Evolutionary conservation across 2,797 vertebrate species (phyloP), one percentile per base, ranked within the genome.

Genomic region (Crenichthys baileyi): DNA sequence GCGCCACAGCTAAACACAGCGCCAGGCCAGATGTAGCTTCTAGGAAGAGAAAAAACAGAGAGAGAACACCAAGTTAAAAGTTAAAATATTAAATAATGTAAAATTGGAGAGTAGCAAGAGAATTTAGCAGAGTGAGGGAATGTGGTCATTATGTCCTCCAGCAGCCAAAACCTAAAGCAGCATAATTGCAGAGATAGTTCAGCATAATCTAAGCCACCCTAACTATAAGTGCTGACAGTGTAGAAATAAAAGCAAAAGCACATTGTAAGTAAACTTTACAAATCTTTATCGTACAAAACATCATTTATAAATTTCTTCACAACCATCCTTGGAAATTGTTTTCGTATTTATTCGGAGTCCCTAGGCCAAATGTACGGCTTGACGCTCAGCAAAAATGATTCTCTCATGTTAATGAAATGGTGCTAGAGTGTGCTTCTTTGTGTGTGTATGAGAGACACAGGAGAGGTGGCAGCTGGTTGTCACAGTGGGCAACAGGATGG

Each of bases 391-490:
- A 48, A 53, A 70, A 72, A 22, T 46, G 20, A 70, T 74, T 73
- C 61, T 46, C 50, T 67, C 50, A 48, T n/a, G 70, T 31, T 31
- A 53, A 56, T 48, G 16, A 58, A 29, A 24, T 39, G 48, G 39
- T n/a, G 20, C 58, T 24, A 63, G 70, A 84, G 61, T 85, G 16
- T 55, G 56, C 53, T 65, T 48, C 16, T 48, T 58, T 70, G 65
- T 50, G 18, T 39, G 41, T 65, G 71, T 24, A 8, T 5, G 20
- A 50, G 53, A 16, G 31, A 73, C 46, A 56, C 79, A 26, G 67
- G 77, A 85, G 85, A 85, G 58, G 39, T 88, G 87, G 88, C 93
- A 95, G 91, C 92, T 93, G 93, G 92, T 86, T 87, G 78, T 88
- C 89, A 83, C 94, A 92, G 92, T 87, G 85, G 92, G 92, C 82